Conservation (phyloP, 2,797 vertebrate species). For the Trematomus bernacchii region DNA sequence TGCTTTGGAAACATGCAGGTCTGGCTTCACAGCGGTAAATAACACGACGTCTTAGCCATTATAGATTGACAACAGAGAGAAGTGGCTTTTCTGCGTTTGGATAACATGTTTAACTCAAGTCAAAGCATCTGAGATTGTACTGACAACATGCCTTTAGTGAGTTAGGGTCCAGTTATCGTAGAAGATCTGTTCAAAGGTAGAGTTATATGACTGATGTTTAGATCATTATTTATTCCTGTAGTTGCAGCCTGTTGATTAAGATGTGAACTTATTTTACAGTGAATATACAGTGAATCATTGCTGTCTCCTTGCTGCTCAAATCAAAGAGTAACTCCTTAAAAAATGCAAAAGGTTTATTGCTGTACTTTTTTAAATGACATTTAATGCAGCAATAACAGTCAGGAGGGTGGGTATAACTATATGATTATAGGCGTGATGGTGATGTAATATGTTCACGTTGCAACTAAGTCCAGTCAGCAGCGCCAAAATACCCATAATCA, state of each 20-base stretch:
- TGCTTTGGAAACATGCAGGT: conserved; percentile 39
- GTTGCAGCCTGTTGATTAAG: neutral
- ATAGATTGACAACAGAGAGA: conserved; percentile 48
- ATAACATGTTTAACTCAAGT: conserved; percentile 53
- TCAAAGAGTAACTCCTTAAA: conserved; percentile 23
- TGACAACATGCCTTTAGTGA: conserved; percentile 35
- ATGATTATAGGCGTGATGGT: conserved; percentile 59
- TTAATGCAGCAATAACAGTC: conserved; percentile 41
- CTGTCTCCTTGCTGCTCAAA: conserved; percentile 14
- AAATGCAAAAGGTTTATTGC: conserved; percentile 6
- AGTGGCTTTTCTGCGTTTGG: conserved; percentile 38
- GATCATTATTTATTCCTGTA: conserved; percentile 1
- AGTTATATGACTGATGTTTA: conserved; percentile 16
- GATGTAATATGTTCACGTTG: conserved; percentile 45
- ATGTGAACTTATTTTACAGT: conserved; percentile 13
- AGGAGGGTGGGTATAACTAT: conserved; percentile 37
- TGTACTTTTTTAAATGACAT: conserved; percentile 34
- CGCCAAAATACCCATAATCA: conserved; percentile 63
- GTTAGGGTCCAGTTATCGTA: conserved; percentile 28
- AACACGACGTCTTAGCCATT: conserved; percentile 28
- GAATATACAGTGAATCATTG: neutral
- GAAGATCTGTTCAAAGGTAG: conserved; percentile 24
- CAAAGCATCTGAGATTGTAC: conserved; percentile 51
- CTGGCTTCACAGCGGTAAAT: conserved; percentile 30
- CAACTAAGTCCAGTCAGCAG: conserved; percentile 54